A percentile compares a stretch with the other conserved stretches of the same genome.
Conservation (phyloP, 2,113 vertebrate species). For the Nibea albiflora region DNA sequence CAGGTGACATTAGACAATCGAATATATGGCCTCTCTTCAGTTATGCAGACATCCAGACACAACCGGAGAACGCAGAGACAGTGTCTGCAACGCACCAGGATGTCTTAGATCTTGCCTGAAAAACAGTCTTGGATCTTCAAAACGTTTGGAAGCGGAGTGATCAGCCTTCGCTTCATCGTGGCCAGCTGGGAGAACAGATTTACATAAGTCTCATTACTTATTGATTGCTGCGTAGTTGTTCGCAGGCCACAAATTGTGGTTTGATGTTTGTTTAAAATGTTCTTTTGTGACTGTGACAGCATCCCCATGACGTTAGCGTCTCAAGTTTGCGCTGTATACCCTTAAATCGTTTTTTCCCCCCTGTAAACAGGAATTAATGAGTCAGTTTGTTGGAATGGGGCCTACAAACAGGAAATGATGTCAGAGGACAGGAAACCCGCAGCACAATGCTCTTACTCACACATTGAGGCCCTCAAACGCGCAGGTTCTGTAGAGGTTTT, state of each 20-base stretch:
- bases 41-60: conserved; percentile 12
- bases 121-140: conserved; percentile 63
- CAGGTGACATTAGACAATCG: conserved; percentile 31
- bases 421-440: conserved; percentile 64
- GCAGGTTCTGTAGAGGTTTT: conserved; percentile 79
- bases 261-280: conserved; percentile 4
- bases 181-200: conserved; percentile 49
- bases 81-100: conserved; percentile 31
- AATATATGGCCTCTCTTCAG: neutral
- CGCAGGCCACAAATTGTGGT: conserved; percentile 16
- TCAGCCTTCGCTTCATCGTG: conserved; percentile 33
- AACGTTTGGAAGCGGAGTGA: conserved; percentile 54
- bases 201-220: conserved; percentile 70
- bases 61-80: neutral
- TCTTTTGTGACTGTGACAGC: conserved; percentile 5
- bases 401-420: conserved; percentile 66
- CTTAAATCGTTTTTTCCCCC: neutral
- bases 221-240: conserved; percentile 58
- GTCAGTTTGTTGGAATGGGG: conserved; percentile 46
- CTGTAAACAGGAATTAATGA: conserved; percentile 24
- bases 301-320: neutral
- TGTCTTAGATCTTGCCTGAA: conserved; percentile 56
- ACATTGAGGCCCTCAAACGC: conserved; percentile 49
- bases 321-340: neutral
- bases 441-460: conserved; percentile 60